Evolutionary conservation across 2,797 vertebrate species (phyloP), one percentile per base, ranked within the genome.

Genomic region (Acanthurus leucopareius): DNA sequence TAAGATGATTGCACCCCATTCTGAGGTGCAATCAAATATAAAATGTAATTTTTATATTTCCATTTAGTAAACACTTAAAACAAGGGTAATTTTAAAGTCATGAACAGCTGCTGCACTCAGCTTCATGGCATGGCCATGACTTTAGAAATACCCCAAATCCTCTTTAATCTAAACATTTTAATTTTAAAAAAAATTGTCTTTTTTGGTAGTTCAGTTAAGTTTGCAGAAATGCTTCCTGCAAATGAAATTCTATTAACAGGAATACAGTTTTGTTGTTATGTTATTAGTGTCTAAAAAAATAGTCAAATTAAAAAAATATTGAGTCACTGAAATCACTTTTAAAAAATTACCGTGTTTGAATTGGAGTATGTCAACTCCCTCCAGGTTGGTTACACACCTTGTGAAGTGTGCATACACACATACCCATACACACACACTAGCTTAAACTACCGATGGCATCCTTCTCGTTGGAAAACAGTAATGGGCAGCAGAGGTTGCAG

Each of bases 401-500:
- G 7, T 52, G 17, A 59, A n/a, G 17, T 15, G 28, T 49, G 42
- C n/a, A 32, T 35, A 49, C 63, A 44, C 32, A 60, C 52, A 32
- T 28, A 54, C 70, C 20, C 58, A 61, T 42, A 73, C 59, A 53
- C 52, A 66, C 71, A 58, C 47, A 71, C 63, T 40, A 35, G 22
- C 47, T 63, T 45, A 42, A 64, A 35, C 70, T 52, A 77, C 72
- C 8, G 40, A 22, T 79, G 69, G 75, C 75, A 84, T 85, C 58
- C 52, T 79, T 53, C 81, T 85, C 86, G 74, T 77, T 89, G 61
- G 74, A 85, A 77, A 85, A 89, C 69, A 57, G 61, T 74, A 74
- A 74, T 45, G 40, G 68, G 68, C 82, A 73, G 73, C 63, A 69
- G 85, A 88, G 83, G 85, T 88, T 88, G 85, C 83, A 85, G 86